Evolutionary conservation across 2,113 vertebrate genomes (phyloP).

Genomic region (Helogale parvula): DNA sequence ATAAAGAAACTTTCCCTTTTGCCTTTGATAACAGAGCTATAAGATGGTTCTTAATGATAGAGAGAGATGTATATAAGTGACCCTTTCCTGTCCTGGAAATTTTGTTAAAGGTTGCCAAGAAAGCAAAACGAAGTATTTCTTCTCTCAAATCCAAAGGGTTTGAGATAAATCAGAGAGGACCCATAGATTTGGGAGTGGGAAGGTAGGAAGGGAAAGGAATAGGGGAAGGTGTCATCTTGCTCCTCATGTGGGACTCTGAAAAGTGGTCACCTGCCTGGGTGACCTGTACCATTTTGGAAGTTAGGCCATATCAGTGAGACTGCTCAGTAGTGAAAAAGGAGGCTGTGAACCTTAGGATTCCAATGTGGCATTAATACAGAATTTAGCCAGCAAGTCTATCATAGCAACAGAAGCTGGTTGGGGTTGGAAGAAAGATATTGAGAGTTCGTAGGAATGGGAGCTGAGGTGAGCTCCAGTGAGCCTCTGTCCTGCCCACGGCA

Average conservation of each 20-base stretch:
- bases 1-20: not conserved
- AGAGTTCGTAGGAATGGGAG: not conserved
- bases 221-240: not conserved
- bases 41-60: not conserved
- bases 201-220: not conserved
- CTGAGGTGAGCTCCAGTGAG: not conserved
- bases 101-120: not conserved
- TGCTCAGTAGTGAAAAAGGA: not conserved
- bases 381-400: not conserved
- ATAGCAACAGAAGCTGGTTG: not conserved
- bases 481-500: not conserved
- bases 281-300: not conserved
- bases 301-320: not conserved
- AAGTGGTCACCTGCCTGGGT: not conserved
- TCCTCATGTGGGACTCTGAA: not conserved
- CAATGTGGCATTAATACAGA: not conserved
- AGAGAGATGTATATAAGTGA: not conserved
- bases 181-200: not conserved
- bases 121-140: not conserved
- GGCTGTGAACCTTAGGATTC: not conserved
- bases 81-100: not conserved
- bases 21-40: not conserved
- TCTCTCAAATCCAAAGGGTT: not conserved
- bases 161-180: not conserved
- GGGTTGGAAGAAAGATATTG: not conserved